Evolutionary conservation across 2,888 invertebrate genomes (phyloP).

Genomic region (Theodoxus fluviatilis): DNA sequence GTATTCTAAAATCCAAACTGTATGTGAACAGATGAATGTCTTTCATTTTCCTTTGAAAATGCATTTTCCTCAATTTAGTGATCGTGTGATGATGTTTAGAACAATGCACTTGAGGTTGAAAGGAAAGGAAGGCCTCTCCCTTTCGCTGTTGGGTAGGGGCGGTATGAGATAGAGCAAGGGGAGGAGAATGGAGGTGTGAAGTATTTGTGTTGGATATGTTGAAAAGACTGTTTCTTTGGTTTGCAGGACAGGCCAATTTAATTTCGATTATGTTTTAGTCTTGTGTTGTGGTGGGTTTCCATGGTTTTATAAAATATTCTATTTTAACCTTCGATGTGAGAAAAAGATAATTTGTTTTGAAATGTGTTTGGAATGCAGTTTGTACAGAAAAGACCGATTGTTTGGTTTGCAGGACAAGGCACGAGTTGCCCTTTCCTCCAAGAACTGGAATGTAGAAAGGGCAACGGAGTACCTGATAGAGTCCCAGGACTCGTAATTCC

Average conservation of each 20-base stretch:
- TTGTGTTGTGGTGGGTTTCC: neutral
- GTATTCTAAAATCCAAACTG: too few species aligned
- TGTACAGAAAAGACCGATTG: neutral
- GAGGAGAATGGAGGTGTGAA: too few species aligned
- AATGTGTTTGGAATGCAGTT: neutral
- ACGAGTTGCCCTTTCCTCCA: conserved; percentile 86
- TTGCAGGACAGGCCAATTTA: neutral
- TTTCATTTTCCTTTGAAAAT: too few species aligned
- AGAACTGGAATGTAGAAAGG: conserved; percentile 90
- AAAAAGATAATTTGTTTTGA: neutral
- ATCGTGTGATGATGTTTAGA: too few species aligned
- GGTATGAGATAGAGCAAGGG: too few species aligned
- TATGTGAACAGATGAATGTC: too few species aligned
- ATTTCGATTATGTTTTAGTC: neutral
- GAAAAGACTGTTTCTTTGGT: neutral
- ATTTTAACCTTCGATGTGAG: neutral
- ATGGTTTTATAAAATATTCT: neutral
- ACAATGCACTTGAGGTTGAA: too few species aligned
- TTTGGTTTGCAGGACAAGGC: conserved; percentile 74
- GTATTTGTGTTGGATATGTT: too few species aligned
- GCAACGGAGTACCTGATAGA: conserved; percentile 90
- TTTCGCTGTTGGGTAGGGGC: too few species aligned
- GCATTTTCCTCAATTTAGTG: too few species aligned
- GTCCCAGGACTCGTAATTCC: too few species aligned
- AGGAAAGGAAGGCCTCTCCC: too few species aligned